A percentile compares a stretch with the other conserved stretches of the same genome.
phyloP scores from a whole-genome alignment of 2,113 vertebrate genomes.

The Oryzias woworae region DNA sequence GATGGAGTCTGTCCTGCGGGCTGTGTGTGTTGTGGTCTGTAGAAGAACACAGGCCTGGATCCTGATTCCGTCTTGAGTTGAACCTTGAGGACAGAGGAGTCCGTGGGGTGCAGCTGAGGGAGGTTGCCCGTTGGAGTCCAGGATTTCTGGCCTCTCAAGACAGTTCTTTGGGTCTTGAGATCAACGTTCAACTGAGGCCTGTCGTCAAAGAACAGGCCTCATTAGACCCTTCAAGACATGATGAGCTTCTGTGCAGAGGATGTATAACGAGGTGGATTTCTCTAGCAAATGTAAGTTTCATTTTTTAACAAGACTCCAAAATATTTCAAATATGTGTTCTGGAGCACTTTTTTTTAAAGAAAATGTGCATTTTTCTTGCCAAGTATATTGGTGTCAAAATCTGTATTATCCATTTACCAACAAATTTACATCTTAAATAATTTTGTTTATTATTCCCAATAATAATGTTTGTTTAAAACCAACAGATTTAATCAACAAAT shows the following conservation, averaged over 20 bases:
- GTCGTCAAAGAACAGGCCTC: constrained; percentile 31
- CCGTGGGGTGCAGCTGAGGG: constrained; percentile 39
- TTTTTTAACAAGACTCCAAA: background rate
- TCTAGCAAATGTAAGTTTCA: constrained; percentile 11
- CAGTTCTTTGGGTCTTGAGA: constrained; percentile 45
- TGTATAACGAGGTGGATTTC: constrained; percentile 64
- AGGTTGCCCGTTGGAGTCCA: constrained; percentile 15
- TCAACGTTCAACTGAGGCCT: constrained; percentile 38
- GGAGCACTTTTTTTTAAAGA: background rate
- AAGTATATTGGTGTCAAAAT: background rate
- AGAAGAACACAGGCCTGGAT: constrained; percentile 49
- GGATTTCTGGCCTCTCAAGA: constrained; percentile 74
- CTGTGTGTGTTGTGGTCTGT: constrained; percentile 43
- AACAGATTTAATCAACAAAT: no score
- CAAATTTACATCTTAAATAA: no score
- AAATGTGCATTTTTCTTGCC: no score
- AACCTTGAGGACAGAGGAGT: constrained; percentile 21
- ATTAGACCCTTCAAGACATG: constrained; percentile 52
- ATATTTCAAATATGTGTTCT: background rate
- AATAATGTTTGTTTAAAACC: no score
- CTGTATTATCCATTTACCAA: no score
- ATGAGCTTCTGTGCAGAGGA: constrained; percentile 41
- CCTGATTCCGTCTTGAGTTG: constrained; percentile 22
- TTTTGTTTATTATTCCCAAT: no score
- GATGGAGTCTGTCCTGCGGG: constrained; percentile 48